Base-by-base conservation (phyloP, 2,797 vertebrate species). In the Rhodeus uyekii region DNA sequence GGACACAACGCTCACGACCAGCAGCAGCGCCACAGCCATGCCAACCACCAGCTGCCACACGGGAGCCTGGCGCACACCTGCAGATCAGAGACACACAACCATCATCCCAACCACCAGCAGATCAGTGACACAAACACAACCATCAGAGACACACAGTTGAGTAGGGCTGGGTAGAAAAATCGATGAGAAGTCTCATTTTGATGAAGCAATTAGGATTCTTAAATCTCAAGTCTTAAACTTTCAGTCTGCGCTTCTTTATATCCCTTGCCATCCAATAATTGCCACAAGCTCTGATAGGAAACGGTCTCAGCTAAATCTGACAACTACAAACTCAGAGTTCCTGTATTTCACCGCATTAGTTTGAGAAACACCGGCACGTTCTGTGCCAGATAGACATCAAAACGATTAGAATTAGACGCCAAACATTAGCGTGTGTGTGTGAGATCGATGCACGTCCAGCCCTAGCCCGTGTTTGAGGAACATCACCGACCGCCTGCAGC, bases 1-100 rank as follows among this genome's bases (percentile, higher is more conserved):
- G 2, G 90, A 87, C 81, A 93, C 29, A 38, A 61, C 87, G 10
- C 87, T 91, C 42, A 87, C 76, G 0, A 88, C 0, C 0, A 79
- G 84, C 76, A 91, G 78, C 84, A 94, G 75, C 73, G 92, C 76
- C 48, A 91, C 0, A 1, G 32, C 50, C 0, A 84, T 83, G 0
- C 89, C 53, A 50, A 92, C 46, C 3, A 84, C 77, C 2, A 90
- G 44, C 76, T 91, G 88, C 93, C 93, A 94, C 46, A 89, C 80
- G 0, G 84, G 44, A 0, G 82, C 86, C 0, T 80, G 80, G 1
- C 77, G 50, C 14, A 71, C 2, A 29, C 29, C 81, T 87, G 1
- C 1, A n/a, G 13, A 44, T 46, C 44, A 46, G 5, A n/a, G n/a
- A n/a, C n/a, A n/a, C 14, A 46, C 6, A 9, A 42, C 12, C 39